Evolutionary conservation across 2,113 vertebrate species (phyloP), one percentile per base, ranked within the genome.

Genomic region (Eretmodus cyanostictus): DNA sequence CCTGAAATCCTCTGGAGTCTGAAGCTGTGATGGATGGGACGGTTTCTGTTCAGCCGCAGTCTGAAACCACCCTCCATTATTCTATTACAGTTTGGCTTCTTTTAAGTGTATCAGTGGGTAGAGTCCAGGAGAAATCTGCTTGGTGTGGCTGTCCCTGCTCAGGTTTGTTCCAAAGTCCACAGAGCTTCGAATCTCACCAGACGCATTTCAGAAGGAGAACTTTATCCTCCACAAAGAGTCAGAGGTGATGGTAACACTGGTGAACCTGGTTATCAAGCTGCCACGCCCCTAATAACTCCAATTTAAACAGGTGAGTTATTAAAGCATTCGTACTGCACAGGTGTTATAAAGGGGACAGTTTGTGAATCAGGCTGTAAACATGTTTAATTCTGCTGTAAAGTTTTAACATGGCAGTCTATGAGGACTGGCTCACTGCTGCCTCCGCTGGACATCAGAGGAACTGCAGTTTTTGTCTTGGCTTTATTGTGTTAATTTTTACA

Each of bases 121-220:
- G 59, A 34, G 59, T 36, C 59, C 31, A 36, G 59, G 6, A 36
- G 59, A 1, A 36, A 63, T 36, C 61, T 63, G 59, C 31, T n/a
- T 17, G 12, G 12, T 14, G 42, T 45, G 42, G 42, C 42, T 14
- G 57, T 34, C 57, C 8, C 5, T 2, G 31, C 12, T 63, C 9
- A 7, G 59, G 59, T 5, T 63, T 36, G 59, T 63, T 11, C 17
- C 31, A 2, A 36, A 63, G 59, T 7, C 59, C 59, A 12, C 59
- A 63, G 59, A 63, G 31, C 59, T 3, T 63, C 17, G 0, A 63
- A 0, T 12, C 9, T 36, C 59, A 63, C 31, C 61, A 66, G 31
- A 7, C 6, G 0, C 61, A 36, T 66, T 36, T 66, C 31, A 66
- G 61, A 36, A 66, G 6, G 0, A 66, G 61, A 63, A 36, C 0